Base-by-base conservation (phyloP, 2,113 vertebrate species). In the Saccopteryx leptura region DNA sequence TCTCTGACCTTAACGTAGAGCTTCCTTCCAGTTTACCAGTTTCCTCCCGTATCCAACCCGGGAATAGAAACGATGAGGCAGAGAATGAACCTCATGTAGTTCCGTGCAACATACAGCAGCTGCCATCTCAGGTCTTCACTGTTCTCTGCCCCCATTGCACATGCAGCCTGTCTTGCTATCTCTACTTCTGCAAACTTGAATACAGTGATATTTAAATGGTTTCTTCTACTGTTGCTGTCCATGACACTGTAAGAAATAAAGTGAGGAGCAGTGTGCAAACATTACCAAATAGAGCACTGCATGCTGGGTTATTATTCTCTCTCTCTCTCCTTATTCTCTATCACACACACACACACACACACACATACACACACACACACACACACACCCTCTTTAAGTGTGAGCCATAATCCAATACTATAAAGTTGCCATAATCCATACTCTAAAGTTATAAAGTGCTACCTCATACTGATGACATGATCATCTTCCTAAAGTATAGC, bases 131-230 rank as follows among this genome's bases (percentile, higher is more conserved):
- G 52, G n/a, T 28, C 56, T 58, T 88, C 69, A 18, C 46, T 76
- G 58, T 71, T 60, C 72, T 76, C 85, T 83, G 56, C 48, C 50
- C 88, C 2, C 0, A 68, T 17, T 61, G 9, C 21, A 65, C 15
- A 50, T 17, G 33, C 11, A 58, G n/a, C 13, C 39, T 69, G 28
- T 68, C 50, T 71, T 90, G 18, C 14, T 78, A 8, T 48, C 56
- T 91, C 61, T 50, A 21, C 68, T 74, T 85, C 83, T 86, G 31
- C 63, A 93, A 91, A 61, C 12, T 88, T 31, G 21, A 92, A 84
- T 28, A 24, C 24, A 28, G 1, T 72, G 50, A 82, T 94, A 74
- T 78, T 88, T 46, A 66, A 65, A 50, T 33, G 21, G 7, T 86
- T 90, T 82, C 52, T 46, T 61, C 87, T 87, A 46, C 12, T 39